These are phyloP conservation scores for Caracal caracal DNA, from an alignment of 2,113 vertebrate genomes.

Conservation along the genomic window DNA sequence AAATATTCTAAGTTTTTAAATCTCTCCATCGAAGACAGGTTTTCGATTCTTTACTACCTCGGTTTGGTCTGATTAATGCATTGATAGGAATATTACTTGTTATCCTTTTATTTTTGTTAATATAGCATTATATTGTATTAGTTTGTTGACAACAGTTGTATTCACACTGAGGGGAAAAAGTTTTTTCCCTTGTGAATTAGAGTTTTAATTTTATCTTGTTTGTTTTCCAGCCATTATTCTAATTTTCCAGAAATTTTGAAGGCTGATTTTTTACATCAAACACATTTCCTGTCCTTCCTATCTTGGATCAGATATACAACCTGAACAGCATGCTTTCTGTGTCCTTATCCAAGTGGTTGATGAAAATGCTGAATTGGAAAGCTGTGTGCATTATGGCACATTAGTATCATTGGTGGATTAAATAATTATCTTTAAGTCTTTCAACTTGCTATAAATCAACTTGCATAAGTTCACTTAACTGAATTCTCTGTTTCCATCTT, in stretches of 20 bases:
- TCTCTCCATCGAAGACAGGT: background rate
- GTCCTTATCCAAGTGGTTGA: background rate
- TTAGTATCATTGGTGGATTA: background rate
- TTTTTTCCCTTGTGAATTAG: background rate
- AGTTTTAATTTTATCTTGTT: slow-evolving; percentile 7
- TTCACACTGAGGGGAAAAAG: background rate
- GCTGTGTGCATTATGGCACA: background rate
- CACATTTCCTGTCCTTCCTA: background rate
- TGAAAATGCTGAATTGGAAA: background rate
- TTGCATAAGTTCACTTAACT: background rate
- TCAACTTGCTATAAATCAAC: background rate
- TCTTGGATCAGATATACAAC: background rate
- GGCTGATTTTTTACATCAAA: background rate
- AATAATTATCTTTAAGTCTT: slow-evolving; percentile 1
- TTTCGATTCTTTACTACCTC: background rate
- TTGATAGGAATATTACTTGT: background rate
- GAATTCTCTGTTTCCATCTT: background rate
- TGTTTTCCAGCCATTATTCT: background rate
- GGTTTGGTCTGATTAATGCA: background rate
- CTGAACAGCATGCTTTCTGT: background rate
- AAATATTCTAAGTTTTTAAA: background rate
- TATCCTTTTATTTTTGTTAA: background rate
- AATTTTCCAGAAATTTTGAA: background rate
- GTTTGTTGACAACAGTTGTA: background rate
- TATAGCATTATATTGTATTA: background rate